Evolutionary conservation across 2,113 vertebrate species (phyloP).

Genomic region (Caloenas nicobarica): DNA sequence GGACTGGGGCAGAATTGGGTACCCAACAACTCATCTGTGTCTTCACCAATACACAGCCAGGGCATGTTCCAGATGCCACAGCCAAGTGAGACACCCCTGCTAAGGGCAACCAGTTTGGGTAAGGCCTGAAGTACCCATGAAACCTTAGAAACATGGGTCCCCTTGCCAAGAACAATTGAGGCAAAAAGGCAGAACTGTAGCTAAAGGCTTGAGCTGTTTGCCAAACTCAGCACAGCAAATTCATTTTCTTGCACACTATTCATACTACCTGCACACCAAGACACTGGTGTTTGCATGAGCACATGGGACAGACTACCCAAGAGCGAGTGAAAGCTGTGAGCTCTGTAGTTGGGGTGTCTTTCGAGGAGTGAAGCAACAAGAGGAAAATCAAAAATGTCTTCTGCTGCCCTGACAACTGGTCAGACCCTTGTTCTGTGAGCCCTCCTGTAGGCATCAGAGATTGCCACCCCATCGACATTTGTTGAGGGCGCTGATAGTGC

Average conservation of each 20-base stretch:
- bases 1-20: neutral
- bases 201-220: neutral
- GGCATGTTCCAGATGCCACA: neutral
- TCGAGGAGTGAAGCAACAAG: neutral
- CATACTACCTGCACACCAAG: too few relatives aligned
- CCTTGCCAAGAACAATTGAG: neutral
- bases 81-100: neutral
- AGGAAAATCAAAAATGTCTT: neutral
- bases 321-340: fast-evolving
- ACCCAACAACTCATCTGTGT: neutral
- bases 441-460: neutral
- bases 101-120: neutral
- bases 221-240: neutral
- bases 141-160: neutral
- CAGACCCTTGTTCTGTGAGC: neutral
- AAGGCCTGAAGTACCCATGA: neutral
- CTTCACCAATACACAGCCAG: neutral
- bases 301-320: neutral
- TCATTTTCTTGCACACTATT: neutral
- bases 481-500: neutral
- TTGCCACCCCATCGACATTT: neutral
- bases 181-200: neutral
- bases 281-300: fast-evolving
- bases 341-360: neutral
- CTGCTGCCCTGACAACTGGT: neutral